Conservation (phyloP, 2,797 vertebrate genomes). For the Pyrocephalus nanus region DNA sequence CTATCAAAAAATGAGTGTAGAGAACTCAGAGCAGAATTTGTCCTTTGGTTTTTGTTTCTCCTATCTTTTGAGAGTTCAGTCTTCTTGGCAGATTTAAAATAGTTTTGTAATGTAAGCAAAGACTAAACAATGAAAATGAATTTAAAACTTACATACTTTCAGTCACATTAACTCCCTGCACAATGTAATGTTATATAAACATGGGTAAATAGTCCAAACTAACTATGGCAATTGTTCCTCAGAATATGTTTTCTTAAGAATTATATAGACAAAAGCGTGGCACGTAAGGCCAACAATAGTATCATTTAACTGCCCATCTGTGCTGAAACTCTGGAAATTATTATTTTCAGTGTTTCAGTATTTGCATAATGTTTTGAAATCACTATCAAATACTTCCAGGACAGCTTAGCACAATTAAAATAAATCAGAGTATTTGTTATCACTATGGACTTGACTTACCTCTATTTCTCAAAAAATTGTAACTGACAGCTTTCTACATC, state of each 20-base stretch:
- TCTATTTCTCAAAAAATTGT: not conserved
- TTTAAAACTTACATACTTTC: slow-evolving; percentile 55
- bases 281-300: not conserved
- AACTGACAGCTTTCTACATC: not conserved
- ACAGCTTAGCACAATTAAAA: not conserved
- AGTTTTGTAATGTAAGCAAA: slow-evolving; percentile 51
- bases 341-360: not conserved
- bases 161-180: slow-evolving; percentile 50
- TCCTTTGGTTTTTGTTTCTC: not conserved
- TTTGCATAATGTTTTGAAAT: slow-evolving; percentile 26
- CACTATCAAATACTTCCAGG: not conserved
- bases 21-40: not conserved
- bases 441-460: not conserved
- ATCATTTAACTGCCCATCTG: not conserved
- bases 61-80: not conserved
- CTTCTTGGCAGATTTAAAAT: slow-evolving; percentile 22
- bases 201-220: slow-evolving; percentile 47
- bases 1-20: not conserved
- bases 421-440: not conserved
- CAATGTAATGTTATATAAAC: slow-evolving; percentile 53
- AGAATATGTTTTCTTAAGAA: slow-evolving; percentile 41
- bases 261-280: slow-evolving; percentile 10
- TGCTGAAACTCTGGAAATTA: not conserved
- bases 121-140: slow-evolving; percentile 37
- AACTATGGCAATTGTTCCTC: not conserved